Percentiles rank a stretch among this genome's conserved stretches.
phyloP scores from a whole-genome alignment of 2,797 vertebrate genomes.

The Anguilla pacifica region DNA sequence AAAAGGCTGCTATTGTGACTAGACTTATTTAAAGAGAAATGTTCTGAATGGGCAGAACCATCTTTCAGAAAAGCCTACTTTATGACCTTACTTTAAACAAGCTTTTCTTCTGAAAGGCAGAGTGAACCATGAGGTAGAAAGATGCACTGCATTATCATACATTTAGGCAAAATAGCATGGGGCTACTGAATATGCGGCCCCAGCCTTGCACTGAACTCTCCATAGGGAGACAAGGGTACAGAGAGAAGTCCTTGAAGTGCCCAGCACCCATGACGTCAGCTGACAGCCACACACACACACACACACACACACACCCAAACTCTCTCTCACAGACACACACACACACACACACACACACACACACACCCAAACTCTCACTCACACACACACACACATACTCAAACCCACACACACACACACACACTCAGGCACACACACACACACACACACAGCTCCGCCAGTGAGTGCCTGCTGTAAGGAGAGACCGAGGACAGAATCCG shows the following conservation, averaged over 20 bases:
- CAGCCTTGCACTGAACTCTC: conserved; percentile 16
- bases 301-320: neutral
- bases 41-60: neutral
- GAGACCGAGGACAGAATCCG: conserved; percentile 33
- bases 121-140: neutral
- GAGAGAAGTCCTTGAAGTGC: conserved; percentile 15
- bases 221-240: conserved; percentile 23
- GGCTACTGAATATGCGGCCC: conserved; percentile 6
- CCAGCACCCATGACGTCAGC: conserved; percentile 27
- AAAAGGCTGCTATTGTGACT: neutral
- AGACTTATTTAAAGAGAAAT: neutral
- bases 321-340: too few relatives aligned
- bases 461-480: conserved; percentile 31
- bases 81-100: neutral
- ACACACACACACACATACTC: neutral
- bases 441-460: conserved; percentile 5
- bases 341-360: neutral
- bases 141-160: neutral
- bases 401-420: neutral
- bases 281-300: conserved; percentile 10
- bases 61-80: neutral
- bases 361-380: neutral
- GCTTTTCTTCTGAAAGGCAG: neutral
- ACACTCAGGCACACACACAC: neutral
- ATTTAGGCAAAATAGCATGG: neutral